Evolutionary conservation across 2,888 invertebrate species (phyloP).

Genomic region (Drosophila kuntzei): DNA sequence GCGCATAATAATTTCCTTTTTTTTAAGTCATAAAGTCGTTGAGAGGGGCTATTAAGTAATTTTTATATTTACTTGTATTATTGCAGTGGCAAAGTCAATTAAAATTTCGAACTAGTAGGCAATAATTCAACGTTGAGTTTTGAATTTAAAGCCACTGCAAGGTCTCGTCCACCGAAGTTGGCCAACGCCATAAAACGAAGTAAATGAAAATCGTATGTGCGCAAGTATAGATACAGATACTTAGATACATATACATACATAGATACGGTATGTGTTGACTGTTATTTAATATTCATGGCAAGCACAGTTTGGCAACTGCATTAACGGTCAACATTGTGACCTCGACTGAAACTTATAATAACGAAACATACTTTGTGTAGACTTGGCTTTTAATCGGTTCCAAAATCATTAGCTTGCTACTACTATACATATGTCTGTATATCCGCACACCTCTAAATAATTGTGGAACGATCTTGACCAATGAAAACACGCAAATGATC

Average conservation of each 20-base stretch:
- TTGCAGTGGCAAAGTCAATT: constrained; percentile 50
- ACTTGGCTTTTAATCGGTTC: constrained; percentile 14
- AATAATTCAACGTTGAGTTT: constrained; percentile 36
- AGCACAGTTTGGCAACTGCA: constrained; percentile 62
- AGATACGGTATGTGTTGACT: constrained; percentile 2
- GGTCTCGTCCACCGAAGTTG: constrained; percentile 70
- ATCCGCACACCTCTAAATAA: constrained; percentile 35
- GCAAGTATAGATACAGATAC: constrained; percentile 1
- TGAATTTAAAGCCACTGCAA: constrained; percentile 58
- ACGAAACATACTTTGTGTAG: constrained; percentile 13
- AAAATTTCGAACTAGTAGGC: constrained; percentile 44
- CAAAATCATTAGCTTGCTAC: constrained; percentile 35
- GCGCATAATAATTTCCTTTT: not conserved
- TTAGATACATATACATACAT: constrained; percentile 8
- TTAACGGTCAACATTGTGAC: constrained; percentile 58
- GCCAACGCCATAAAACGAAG: constrained; percentile 68
- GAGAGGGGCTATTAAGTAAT: constrained; percentile 32
- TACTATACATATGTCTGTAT: not conserved
- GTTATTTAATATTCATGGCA: constrained; percentile 62
- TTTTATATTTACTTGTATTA: not conserved
- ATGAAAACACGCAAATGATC: constrained; percentile 7
- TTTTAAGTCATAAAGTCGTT: constrained; percentile 6
- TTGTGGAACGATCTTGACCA: constrained; percentile 38
- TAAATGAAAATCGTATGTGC: constrained; percentile 36
- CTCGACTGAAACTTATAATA: constrained; percentile 43